Conservation (phyloP, 2,888 invertebrate species). For the Sarcophaga caerulescens region DNA sequence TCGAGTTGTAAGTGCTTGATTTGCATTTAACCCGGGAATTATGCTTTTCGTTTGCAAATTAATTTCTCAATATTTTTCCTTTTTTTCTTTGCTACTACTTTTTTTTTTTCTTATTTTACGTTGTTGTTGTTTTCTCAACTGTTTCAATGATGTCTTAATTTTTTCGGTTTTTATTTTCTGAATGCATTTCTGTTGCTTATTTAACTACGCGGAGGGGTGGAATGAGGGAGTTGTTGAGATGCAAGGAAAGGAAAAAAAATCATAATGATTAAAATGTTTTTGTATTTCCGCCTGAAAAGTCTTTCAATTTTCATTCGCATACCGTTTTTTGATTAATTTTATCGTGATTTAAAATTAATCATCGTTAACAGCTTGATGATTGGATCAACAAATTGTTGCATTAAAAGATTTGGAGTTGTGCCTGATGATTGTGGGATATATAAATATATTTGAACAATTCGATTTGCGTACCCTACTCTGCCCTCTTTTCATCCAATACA, state of each 20-base stretch:
- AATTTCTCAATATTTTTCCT: constrained; percentile 31
- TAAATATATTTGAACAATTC: too few relatives aligned
- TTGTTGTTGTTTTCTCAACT: background rate
- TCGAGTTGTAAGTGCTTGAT: background rate
- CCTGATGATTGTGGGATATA: too few relatives aligned
- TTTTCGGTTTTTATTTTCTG: too few relatives aligned
- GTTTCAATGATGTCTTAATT: too few relatives aligned
- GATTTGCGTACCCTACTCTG: too few relatives aligned
- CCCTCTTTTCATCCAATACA: too few relatives aligned
- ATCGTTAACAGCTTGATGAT: constrained; percentile 51
- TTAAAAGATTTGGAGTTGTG: background rate
- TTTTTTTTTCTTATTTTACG: background rate
- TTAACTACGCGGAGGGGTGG: too few relatives aligned
- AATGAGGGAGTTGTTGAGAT: too few relatives aligned
- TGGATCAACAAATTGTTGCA: constrained; percentile 44
- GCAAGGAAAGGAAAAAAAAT: background rate
- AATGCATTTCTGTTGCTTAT: too few relatives aligned
- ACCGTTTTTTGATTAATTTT: constrained; percentile 28
- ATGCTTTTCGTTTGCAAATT: constrained; percentile 33
- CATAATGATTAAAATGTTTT: constrained; percentile 48
- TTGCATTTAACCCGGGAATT: constrained; percentile 2
- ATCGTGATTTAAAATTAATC: constrained; percentile 18
- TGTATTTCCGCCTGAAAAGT: background rate
- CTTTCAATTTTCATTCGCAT: background rate
- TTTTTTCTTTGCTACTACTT: background rate